Percentiles rank a stretch among this genome's conserved stretches.
Conservation (phyloP, 2,888 invertebrate species). For the Nebria salina region DNA sequence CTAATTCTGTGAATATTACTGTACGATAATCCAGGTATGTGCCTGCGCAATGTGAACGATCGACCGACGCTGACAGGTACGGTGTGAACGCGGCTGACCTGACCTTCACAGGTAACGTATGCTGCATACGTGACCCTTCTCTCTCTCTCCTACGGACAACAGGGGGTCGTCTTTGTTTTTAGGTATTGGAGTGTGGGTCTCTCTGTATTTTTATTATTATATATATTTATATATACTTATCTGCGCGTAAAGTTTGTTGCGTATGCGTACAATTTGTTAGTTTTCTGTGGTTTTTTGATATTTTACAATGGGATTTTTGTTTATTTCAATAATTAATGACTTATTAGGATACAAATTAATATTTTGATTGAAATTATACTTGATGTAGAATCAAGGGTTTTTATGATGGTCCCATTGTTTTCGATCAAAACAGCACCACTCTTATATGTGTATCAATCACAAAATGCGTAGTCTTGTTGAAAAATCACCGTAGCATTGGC, state of each 20-base stretch:
- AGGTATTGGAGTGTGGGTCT: slow-evolving; percentile 60
- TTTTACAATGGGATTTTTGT: not conserved
- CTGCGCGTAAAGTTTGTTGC: slow-evolving; percentile 53
- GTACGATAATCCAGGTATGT: slow-evolving; percentile 62
- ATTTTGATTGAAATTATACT: not conserved
- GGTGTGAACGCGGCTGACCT: slow-evolving; percentile 57
- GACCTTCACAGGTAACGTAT: slow-evolving; percentile 60
- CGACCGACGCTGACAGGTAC: slow-evolving; percentile 53
- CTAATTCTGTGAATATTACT: slow-evolving; percentile 62
- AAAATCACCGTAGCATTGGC: slow-evolving; percentile 1
- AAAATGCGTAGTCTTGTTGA: not conserved
- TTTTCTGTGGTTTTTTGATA: not conserved
- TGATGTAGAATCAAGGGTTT: not conserved
- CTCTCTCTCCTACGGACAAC: slow-evolving; percentile 23
- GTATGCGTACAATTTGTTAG: slow-evolving; percentile 51
- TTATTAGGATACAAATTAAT: no score
- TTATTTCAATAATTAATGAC: no score
- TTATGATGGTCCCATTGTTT: not conserved
- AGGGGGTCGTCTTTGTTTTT: slow-evolving; percentile 57
- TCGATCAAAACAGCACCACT: not conserved
- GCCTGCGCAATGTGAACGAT: slow-evolving; percentile 56
- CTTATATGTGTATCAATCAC: not conserved
- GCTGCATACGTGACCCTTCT: slow-evolving; percentile 54
- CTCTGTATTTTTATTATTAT: slow-evolving; percentile 50
- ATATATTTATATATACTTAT: not conserved